Evolutionary conservation across 2,797 vertebrate species (phyloP).

Genomic region (Carapus acus): DNA sequence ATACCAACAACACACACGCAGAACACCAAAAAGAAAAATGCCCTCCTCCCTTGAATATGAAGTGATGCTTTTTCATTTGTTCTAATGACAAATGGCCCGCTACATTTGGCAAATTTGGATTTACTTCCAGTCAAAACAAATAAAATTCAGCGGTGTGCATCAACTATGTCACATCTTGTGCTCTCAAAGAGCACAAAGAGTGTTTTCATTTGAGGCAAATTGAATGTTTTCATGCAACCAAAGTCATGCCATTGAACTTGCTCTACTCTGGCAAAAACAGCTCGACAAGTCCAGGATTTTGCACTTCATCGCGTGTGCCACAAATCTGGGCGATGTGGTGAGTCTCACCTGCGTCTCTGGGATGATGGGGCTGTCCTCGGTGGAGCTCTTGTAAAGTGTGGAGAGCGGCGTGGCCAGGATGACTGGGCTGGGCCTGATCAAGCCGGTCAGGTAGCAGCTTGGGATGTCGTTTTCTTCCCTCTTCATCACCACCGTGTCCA

Average conservation of each 20-base stretch:
- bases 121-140: conserved; percentile 45
- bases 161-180: conserved; percentile 22
- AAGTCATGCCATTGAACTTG: no score
- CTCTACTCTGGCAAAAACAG: no score
- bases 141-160: conserved; percentile 45
- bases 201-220: conserved; percentile 24
- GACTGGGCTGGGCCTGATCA: conserved; percentile 85
- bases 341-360: conserved; percentile 93
- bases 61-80: conserved; percentile 1
- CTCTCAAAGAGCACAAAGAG: no score
- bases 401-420: conserved; percentile 91
- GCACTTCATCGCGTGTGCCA: no score
- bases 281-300: no score
- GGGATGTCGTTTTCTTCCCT: conserved; percentile 92
- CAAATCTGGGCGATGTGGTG: no score
- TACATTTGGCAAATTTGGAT: conserved; percentile 44
- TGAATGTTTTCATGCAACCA: conserved; percentile 32
- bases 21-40: no score
- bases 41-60: not conserved
- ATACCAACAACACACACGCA: conserved; percentile 1
- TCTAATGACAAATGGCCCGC: conserved; percentile 26
- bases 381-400: conserved; percentile 88
- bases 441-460: conserved; percentile 90
- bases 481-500: conserved; percentile 97
- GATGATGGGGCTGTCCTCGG: conserved; percentile 91